These are phyloP conservation scores for Pachyramphus minor DNA, from an alignment of 2,113 vertebrate species.

Conservation along the genomic window DNA sequence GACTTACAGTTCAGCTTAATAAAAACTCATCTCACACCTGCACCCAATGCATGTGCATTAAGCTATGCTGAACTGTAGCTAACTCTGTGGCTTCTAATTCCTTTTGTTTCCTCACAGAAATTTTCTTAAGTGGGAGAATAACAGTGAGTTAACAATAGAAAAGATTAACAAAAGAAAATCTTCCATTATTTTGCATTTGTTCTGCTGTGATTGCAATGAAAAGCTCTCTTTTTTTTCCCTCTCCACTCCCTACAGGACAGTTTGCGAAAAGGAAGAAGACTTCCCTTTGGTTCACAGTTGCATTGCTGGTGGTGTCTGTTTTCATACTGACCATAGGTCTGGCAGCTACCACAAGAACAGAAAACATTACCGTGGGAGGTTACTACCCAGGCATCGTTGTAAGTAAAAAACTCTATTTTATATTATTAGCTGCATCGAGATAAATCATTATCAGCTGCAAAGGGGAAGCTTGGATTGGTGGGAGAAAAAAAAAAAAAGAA, in stretches of 20 bases:
- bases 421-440: not conserved
- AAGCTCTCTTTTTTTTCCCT: not conserved
- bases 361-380: conserved; percentile 88
- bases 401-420: conserved; percentile 66
- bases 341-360: conserved; percentile 85
- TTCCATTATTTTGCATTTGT: not conserved
- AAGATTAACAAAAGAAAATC: not conserved
- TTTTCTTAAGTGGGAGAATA: not conserved
- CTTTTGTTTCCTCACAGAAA: not conserved
- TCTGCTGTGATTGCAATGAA: not conserved
- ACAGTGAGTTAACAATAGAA: not conserved
- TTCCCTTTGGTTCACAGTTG: conserved; percentile 81
- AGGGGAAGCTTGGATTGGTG: not conserved
- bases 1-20: not conserved
- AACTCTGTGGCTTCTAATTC: not conserved
- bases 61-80: not conserved
- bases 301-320: conserved; percentile 80
- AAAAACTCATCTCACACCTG: not conserved
- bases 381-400: conserved; percentile 94
- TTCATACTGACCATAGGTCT: conserved; percentile 87
- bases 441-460: not conserved
- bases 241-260: conserved; percentile 59
- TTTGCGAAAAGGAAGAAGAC: conserved; percentile 82
- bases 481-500: not conserved
- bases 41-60: not conserved